These are phyloP conservation scores for Phalloptychus januarius DNA, from an alignment of 2,797 vertebrate species.

Conservation along the genomic window DNA sequence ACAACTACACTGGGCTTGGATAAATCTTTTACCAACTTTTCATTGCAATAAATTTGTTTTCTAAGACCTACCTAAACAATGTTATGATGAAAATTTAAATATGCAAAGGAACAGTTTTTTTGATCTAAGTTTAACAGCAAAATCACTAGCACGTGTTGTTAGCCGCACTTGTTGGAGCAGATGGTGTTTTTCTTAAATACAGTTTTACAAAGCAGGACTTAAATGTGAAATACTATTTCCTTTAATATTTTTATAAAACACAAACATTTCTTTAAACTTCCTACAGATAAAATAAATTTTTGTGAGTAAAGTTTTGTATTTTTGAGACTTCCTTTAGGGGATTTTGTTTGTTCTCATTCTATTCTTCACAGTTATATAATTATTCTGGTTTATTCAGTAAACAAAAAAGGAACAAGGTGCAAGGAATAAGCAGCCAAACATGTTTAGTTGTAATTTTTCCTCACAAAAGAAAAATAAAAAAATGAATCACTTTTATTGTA, in stretches of 20 bases:
- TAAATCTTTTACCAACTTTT: neutral
- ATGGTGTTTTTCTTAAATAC: constrained; percentile 11
- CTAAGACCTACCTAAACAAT: neutral
- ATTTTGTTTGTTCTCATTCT: neutral
- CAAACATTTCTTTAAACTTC: constrained; percentile 38
- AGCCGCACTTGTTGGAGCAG: neutral
- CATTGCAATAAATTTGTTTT: neutral
- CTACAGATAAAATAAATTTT: constrained; percentile 20
- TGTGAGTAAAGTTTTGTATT: neutral
- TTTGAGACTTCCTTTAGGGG: neutral
- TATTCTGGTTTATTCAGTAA: neutral
- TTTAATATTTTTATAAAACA: constrained; percentile 16
- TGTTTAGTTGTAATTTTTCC: neutral
- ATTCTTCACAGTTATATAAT: neutral
- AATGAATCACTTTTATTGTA: constrained; percentile 13
- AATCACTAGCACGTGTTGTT: neutral
- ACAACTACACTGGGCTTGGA: neutral
- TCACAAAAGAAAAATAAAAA: neutral
- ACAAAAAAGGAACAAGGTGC: neutral
- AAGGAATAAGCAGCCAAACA: neutral
- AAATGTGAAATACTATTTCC: neutral
- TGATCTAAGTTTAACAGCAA: neutral
- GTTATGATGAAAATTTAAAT: neutral
- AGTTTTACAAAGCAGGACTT: neutral
- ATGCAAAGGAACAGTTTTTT: neutral